Base-by-base conservation (phyloP, 2,888 invertebrate genomes). In the Plebejus anna region DNA sequence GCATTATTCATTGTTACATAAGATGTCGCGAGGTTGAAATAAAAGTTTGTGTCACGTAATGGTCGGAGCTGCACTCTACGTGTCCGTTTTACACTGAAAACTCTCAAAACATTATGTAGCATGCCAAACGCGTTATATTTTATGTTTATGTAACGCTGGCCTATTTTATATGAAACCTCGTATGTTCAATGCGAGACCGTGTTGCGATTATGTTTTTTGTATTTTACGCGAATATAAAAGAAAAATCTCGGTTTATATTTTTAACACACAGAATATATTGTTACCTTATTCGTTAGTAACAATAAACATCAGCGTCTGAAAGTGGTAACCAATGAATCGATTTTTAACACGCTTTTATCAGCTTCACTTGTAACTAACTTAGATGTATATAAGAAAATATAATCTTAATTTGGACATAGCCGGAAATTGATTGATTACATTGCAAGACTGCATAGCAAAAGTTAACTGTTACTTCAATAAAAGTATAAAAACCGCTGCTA, bases 41-140 rank as follows among this genome's bases (percentile, higher is more conserved):
- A 73, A 73, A 73, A 55, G 73, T 73, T 73, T 16, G 11, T 51
- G 47, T 72, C 51, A 55, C 51, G 73, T 32, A 55, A 73, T 32
- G 13, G 55, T 55, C 13, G 13, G 51, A 51, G 73, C 55, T 28
- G 73, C 47, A 32, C 51, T 22, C 47, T 47, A n/a, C 71, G 47
- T 51, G 73, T 73, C 73, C 28, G 51, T 32, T 28, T 42, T 28
- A 42, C 55, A 13, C 28, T 51, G 72, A 51, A 73, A 51, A 73
- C 28, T 66, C 66, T 66, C 32, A 66, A 36, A 73, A 47, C 47
- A 47, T 72, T 47, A 51, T 55, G 32, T 28, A 55, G 55, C 51
- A 51, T 16, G 55, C 73, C 51, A 28, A 47, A 72, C 32, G 55
- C 55, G 16, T 73, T 73, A 32, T 13, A 55, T 6, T 73, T 32